Evolutionary conservation across 2,888 invertebrate species (phyloP).

Genomic region (Lamproptera curius): DNA sequence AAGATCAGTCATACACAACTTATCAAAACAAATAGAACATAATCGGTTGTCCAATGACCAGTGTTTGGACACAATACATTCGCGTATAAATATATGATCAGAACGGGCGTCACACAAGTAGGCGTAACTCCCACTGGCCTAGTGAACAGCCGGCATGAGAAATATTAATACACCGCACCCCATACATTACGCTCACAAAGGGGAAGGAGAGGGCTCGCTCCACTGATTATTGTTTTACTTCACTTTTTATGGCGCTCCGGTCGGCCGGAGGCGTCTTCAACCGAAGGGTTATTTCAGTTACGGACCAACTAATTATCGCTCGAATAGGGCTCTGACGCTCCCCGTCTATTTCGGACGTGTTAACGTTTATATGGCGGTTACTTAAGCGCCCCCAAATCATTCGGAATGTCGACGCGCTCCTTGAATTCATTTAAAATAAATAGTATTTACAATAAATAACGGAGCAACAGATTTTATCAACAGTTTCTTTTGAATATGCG

Average conservation of each 20-base stretch:
- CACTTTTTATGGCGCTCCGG: constrained; percentile 52
- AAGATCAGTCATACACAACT: too few species aligned
- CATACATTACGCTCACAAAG: constrained; percentile 23
- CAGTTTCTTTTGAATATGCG: too few species aligned
- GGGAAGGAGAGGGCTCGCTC: constrained; percentile 38
- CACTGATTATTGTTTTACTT: constrained; percentile 66
- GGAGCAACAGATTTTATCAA: too few species aligned
- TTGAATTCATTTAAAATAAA: too few species aligned
- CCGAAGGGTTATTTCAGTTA: constrained; percentile 22
- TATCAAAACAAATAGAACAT: too few species aligned
- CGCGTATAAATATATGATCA: too few species aligned
- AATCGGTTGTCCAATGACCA: too few species aligned
- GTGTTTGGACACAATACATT: too few species aligned
- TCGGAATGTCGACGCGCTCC: constrained; percentile 4
- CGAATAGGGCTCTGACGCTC: constrained; percentile 13
- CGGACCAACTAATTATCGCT: constrained; percentile 22
- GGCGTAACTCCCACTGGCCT: background rate
- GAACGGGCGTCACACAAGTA: background rate
- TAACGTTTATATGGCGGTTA: constrained; percentile 20
- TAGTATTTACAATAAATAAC: too few species aligned
- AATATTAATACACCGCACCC: constrained; percentile 24
- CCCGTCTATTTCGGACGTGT: constrained; percentile 20
- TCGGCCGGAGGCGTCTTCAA: constrained; percentile 18
- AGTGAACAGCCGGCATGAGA: constrained; percentile 3
- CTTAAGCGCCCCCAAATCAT: constrained; percentile 8